Evolutionary conservation across 92 coral and sea anemone species (phyloP), one percentile per base, ranked within the genome.

Genomic region (Epizoanthus stellaris): DNA sequence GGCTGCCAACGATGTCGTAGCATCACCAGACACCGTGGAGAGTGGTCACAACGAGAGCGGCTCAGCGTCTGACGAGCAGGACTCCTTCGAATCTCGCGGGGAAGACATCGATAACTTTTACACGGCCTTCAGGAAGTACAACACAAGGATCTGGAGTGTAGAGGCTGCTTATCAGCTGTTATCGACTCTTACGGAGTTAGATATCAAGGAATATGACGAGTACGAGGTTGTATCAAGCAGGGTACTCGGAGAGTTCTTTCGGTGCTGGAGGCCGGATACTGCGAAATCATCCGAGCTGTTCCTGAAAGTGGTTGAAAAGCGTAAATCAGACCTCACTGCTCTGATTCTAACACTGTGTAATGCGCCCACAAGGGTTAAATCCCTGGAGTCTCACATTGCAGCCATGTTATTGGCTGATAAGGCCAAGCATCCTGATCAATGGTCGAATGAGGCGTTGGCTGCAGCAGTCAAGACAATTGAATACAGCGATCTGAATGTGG

Each of bases 401-500:
- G 87, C 85, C n/a, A 87, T 91, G 42, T 42, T 94, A 53, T 70
- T 89, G 3, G 89, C 88, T 19, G 93, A 92, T 23, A 92, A 94
- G 80, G 89, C 76, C 13, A 92, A 80, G 2, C 89, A 92, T 56
- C 91, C 98, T 4, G 74, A 85, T 3, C 85, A 58, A n/a, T 95
- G 98, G 98, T 85, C 86, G 36, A 6, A 91, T 0, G 95, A 91
- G 53, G 98, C 94, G 25, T 74, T 97, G 1, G 99, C 95, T 5
- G 75, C 89, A 12, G 91, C 93, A 21, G 76, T 97, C 19, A 95
- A 91, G 70, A 88, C 75, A 47, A 86, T 97, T 25, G 99, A 97
- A 77, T 93, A 90, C 59, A 91, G 95, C 65, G 92, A 98, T 45
- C 90, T 95, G 62, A 89, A 93, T 81, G 91, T 97, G 36, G 99